Conservation (phyloP, 2,113 vertebrate genomes). For the Atlantisia rogersi region DNA sequence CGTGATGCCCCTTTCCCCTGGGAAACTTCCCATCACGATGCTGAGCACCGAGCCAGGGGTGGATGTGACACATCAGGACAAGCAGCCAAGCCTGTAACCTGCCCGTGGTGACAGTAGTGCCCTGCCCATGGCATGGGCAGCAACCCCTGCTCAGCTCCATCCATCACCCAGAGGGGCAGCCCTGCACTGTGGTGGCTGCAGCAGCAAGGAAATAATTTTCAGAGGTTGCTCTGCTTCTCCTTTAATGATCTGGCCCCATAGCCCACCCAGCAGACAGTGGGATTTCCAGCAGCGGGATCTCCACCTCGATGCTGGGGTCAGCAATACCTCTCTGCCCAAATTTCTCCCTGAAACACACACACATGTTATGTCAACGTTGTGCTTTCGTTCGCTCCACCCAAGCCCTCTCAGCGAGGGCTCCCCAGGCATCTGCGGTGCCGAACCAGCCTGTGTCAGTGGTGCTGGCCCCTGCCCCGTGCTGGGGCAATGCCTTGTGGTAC, state of each 20-base stretch:
- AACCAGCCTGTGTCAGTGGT: background rate
- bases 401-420: background rate
- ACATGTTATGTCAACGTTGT: accelerated
- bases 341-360: accelerated
- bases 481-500: background rate
- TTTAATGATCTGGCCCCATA: background rate
- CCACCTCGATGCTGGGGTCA: accelerated
- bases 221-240: background rate
- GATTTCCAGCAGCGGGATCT: background rate
- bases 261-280: accelerated
- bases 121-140: accelerated
- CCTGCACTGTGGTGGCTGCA: background rate
- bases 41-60: accelerated
- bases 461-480: background rate
- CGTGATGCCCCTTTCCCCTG: accelerated
- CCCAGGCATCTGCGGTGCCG: background rate
- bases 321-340: background rate
- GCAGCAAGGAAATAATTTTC: background rate
- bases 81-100: background rate
- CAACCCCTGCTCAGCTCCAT: background rate
- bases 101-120: accelerated
- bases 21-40: no score
- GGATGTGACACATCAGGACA: accelerated
- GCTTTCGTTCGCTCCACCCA: background rate
- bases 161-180: background rate